phyloP scores from a whole-genome alignment of 2,797 vertebrate genomes.

The Allobates femoralis region DNA sequence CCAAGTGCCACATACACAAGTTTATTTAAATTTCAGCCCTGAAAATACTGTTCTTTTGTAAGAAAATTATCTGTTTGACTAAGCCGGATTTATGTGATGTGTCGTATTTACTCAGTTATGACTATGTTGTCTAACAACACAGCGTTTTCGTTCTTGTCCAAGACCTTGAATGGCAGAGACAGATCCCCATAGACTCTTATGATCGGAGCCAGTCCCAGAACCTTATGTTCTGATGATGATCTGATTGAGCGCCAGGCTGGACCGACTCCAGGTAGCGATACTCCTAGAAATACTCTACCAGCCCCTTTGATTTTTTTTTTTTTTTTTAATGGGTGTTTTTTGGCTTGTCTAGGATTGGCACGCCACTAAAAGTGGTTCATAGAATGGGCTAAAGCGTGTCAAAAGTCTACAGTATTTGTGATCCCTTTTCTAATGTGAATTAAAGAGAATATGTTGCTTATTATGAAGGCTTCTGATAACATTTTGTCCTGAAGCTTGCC shows the following conservation, averaged over 20 bases:
- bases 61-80: constrained; percentile 39
- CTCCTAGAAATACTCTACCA: not conserved
- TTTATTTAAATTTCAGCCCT: constrained; percentile 32
- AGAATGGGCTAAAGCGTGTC: not conserved
- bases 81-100: constrained; percentile 28
- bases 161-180: not conserved
- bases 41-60: constrained; percentile 55
- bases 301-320: no score
- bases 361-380: not conserved
- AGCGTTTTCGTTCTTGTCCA: not conserved
- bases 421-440: no score
- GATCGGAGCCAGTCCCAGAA: not conserved
- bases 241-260: not conserved
- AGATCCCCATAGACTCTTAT: not conserved
- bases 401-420: not conserved
- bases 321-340: no score
- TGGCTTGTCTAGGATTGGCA: not conserved
- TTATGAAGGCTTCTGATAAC: no score
- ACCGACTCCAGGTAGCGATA: no score
- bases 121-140: not conserved
- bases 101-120: not conserved
- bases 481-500: no score
- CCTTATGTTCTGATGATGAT: not conserved
- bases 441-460: no score
- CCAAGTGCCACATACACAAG: constrained; percentile 16